Evolutionary conservation across 2,113 vertebrate species (phyloP).

Genomic region (Dermatemys mawii): DNA sequence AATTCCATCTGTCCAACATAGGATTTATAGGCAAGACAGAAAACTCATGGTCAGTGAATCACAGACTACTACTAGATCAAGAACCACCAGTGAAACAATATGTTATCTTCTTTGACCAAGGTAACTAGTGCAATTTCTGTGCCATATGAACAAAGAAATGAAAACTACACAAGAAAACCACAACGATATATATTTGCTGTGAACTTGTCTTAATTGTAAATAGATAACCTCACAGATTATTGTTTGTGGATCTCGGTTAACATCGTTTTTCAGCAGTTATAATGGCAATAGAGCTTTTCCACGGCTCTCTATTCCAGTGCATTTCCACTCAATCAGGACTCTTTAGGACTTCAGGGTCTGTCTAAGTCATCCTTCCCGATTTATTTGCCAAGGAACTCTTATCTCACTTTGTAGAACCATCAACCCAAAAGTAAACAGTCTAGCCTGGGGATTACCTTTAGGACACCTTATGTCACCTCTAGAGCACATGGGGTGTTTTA

Average conservation of each 20-base stretch:
- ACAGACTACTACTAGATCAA: neutral
- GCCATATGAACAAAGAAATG: neutral
- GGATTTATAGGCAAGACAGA: neutral
- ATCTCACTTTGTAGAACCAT: conserved; percentile 2
- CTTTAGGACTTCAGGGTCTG: neutral
- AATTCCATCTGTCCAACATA: neutral
- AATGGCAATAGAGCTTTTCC: conserved; percentile 51
- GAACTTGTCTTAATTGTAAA: conserved; percentile 4
- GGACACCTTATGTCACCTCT: neutral
- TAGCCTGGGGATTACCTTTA: neutral
- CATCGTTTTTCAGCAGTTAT: conserved; percentile 14
- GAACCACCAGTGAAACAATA: conserved; percentile 16
- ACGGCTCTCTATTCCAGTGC: conserved; percentile 17
- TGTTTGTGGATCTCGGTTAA: neutral
- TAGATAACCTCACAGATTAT: conserved; percentile 4
- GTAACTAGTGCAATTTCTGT: neutral
- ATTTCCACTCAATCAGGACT: conserved; percentile 2
- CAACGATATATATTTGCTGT: rapidly evolving
- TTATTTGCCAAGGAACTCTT: neutral
- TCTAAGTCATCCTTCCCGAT: conserved; percentile 18
- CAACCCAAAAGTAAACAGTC: neutral
- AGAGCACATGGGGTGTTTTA: neutral
- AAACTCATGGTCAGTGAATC: neutral
- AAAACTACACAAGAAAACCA: neutral
- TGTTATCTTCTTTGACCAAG: neutral